Conservation (phyloP, 2,113 vertebrate species). For the Callorhinus ursinus region DNA sequence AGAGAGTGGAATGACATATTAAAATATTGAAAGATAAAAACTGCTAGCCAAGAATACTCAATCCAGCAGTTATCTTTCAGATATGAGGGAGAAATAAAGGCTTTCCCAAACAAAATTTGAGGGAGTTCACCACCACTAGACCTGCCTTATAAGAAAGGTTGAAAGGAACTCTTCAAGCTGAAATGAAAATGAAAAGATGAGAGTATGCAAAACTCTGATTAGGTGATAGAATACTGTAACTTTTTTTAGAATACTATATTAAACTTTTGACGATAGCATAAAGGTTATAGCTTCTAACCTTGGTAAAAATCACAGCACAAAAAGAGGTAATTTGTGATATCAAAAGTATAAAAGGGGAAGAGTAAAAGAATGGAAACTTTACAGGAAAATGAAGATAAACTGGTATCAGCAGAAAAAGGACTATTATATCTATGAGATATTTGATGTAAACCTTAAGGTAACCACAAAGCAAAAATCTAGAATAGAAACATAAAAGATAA, state of each 20-base stretch:
- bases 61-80: background rate
- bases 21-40: background rate
- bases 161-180: background rate
- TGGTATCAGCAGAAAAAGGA: background rate
- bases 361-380: background rate
- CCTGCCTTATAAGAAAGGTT: background rate
- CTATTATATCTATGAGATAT: background rate
- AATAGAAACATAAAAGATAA: background rate
- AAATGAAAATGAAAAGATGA: background rate
- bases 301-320: background rate
- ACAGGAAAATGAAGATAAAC: background rate
- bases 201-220: background rate
- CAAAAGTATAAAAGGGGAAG: background rate
- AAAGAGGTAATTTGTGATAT: background rate
- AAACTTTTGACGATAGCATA: background rate
- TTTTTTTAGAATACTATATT: background rate
- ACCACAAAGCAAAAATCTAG: background rate
- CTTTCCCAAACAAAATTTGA: background rate
- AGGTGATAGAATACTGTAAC: background rate
- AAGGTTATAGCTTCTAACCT: background rate
- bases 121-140: background rate
- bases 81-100: background rate
- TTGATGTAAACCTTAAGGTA: background rate
- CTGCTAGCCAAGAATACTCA: background rate
- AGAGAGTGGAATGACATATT: background rate